Percentiles rank a stretch among this genome's conserved stretches.
phyloP scores from a whole-genome alignment of 2,113 vertebrate species.

The Rhea americana region DNA sequence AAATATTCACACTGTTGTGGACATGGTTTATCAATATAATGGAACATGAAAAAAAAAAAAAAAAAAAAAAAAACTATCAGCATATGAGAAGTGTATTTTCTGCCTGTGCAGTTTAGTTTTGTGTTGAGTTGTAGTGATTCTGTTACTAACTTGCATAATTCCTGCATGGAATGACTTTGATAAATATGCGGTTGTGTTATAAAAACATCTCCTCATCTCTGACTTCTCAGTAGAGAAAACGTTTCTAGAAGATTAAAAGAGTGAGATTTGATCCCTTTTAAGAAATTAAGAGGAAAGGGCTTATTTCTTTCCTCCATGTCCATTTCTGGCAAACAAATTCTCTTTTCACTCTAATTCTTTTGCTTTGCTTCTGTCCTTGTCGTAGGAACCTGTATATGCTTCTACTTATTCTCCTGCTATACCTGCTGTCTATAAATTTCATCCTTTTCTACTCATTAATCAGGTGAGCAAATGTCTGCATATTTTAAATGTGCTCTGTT shows the following conservation, averaged over 20 bases:
- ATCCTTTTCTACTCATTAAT: slow-evolving; percentile 86
- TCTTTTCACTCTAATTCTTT: slow-evolving; percentile 68
- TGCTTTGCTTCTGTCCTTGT: slow-evolving; percentile 76
- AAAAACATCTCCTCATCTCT: background rate
- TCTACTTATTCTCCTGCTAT: slow-evolving; percentile 92
- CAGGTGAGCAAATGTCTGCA: slow-evolving; percentile 86
- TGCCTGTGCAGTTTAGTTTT: background rate
- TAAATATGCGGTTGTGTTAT: background rate
- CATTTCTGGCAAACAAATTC: slow-evolving; percentile 4
- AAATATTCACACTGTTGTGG: slow-evolving; percentile 1
- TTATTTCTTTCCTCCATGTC: background rate
- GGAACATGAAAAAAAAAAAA: slow-evolving; percentile 8
- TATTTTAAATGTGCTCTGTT: slow-evolving; percentile 33
- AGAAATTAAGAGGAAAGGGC: background rate
- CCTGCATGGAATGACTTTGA: background rate
- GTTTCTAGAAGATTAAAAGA: background rate
- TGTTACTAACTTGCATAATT: slow-evolving; percentile 15
- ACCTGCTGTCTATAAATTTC: slow-evolving; percentile 88
- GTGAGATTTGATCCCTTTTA: slow-evolving; percentile 7
- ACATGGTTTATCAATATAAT: slow-evolving; percentile 6
- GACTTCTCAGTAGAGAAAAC: background rate
- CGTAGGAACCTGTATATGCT: slow-evolving; percentile 95
- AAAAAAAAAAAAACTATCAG: too few species aligned
- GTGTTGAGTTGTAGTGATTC: background rate
- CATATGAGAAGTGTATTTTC: background rate